Evolutionary conservation across 2,888 invertebrate species (phyloP).

Genomic region (Parnassius orleans): DNA sequence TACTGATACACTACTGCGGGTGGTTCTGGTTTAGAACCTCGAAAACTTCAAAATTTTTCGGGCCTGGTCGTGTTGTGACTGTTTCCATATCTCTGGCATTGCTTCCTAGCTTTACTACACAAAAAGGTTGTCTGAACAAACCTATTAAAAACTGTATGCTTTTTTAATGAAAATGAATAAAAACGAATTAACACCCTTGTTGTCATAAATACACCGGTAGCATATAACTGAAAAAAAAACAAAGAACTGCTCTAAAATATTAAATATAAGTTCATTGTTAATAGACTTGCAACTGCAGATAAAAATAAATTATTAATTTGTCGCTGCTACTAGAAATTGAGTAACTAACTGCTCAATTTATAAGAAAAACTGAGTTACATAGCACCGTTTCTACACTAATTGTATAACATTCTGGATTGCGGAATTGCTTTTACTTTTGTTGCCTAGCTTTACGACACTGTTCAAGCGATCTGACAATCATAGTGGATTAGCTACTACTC

Average conservation of each 20-base stretch:
- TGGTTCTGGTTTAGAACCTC: too few species aligned
- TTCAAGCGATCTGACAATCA: constrained; percentile 29
- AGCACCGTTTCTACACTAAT: constrained; percentile 48
- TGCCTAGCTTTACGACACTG: constrained; percentile 43
- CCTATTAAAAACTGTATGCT: too few species aligned
- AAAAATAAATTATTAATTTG: constrained; percentile 23
- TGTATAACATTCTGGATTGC: constrained; percentile 48
- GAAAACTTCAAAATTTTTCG: too few species aligned
- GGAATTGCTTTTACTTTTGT: constrained; percentile 50
- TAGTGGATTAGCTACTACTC: constrained; percentile 28
- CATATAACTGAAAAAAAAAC: neutral
- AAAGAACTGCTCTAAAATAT: neutral
- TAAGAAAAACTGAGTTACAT: constrained; percentile 31
- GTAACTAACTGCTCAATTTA: constrained; percentile 37
- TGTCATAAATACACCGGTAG: neutral
- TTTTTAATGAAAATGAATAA: too few species aligned
- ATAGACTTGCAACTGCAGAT: constrained; percentile 8
- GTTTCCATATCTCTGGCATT: too few species aligned
- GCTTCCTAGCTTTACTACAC: too few species aligned
- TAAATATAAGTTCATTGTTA: neutral
- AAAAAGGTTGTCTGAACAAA: too few species aligned
- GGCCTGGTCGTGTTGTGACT: too few species aligned
- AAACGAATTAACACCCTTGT: too few species aligned
- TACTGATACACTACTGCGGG: too few species aligned
- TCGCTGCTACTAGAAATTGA: constrained; percentile 15